These are phyloP conservation scores for Phrynocephalus versicolor DNA, from an alignment of 2,113 vertebrate genomes.

Conservation along the genomic window DNA sequence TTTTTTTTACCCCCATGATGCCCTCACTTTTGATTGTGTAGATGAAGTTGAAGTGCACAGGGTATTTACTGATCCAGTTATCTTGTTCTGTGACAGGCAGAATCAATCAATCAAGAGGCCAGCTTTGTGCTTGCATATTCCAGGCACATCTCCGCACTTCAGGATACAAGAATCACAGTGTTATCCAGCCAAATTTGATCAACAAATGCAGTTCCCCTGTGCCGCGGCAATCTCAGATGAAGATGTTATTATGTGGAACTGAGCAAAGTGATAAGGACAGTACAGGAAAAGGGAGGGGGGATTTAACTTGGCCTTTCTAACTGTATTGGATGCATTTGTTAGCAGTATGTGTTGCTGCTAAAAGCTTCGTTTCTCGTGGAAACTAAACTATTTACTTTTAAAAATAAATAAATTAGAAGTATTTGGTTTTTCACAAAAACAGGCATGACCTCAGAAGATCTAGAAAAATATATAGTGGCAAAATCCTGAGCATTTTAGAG, in stretches of 20 bases:
- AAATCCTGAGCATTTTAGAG: conserved; percentile 29
- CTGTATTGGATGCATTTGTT: conserved; percentile 70
- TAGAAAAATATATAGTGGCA: conserved; percentile 15
- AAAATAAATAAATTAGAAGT: conserved; percentile 13
- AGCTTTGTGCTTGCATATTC: conserved; percentile 84
- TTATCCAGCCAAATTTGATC: conserved; percentile 97
- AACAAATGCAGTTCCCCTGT: conserved; percentile 92
- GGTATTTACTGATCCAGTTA: conserved; percentile 96
- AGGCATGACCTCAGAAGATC: conserved; percentile 43
- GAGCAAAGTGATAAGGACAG: conserved; percentile 92
- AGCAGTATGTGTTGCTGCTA: conserved; percentile 32
- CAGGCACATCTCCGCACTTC: conserved; percentile 84
- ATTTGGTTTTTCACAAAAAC: conserved; percentile 41
- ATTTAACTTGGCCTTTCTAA: conserved; percentile 78
- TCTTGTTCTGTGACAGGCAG: conserved; percentile 95
- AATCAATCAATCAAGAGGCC: conserved; percentile 94
- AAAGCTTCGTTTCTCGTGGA: conserved; percentile 61
- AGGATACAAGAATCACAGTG: conserved; percentile 87
- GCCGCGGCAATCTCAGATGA: conserved; percentile 95
- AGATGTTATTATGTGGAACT: conserved; percentile 96
- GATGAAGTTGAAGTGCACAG: conserved; percentile 82
- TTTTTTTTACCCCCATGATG: conserved; percentile 75
- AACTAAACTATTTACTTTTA: conserved; percentile 42
- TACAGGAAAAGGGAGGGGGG: conserved; percentile 70
- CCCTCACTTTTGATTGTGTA: conserved; percentile 80